Evolutionary conservation across 2,888 invertebrate genomes (phyloP), one percentile per base, ranked within the genome.

Genomic region (Dynastes tityus): DNA sequence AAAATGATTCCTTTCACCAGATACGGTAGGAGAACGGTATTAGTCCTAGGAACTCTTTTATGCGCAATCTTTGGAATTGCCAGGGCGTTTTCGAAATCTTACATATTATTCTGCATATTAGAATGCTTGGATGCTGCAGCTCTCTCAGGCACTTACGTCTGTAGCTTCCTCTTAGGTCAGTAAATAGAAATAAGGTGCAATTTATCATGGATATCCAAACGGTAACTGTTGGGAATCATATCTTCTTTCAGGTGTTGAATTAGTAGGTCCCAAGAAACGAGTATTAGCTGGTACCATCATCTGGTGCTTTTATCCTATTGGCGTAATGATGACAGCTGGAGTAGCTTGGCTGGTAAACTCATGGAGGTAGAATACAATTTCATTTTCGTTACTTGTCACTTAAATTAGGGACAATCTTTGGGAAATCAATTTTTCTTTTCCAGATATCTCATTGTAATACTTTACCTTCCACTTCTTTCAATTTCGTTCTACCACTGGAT

Each of bases 211-310:
- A 37, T 6, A 45, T 45, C 8, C 45, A 45, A 45, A 45, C 45
- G 45, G 11, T 2, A 8, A 8, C 45, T 45, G 11, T 45, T 45
- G 37, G 61, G 9, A 11, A 9, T 22, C 8, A 61, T 27, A 27
- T 61, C 27, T 11, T 22, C 11, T 90, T 87, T 0, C 88, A 94
- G 93, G 92, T 49, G 91, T 96, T 82, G 96, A 96, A 87, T 90
- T 95, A 88, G 93, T 95, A 32, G 95, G 95, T 0, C 94, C 94
- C 8, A 91, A 92, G 80, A 92, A 93, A 73, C 90, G 96, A 58
- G 94, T 95, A 27, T 87, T 95, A 55, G 94, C 93, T 2, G 94
- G 95, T 80, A 90, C 94, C 73, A 89, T 95, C 67, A 91, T 94
- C 8, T 93, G 94, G 74, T 91, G 94, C 13, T 94, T 94, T 79